Evolutionary conservation across 2,113 vertebrate genomes (phyloP).

Genomic region (Oncorhynchus mykiss): DNA sequence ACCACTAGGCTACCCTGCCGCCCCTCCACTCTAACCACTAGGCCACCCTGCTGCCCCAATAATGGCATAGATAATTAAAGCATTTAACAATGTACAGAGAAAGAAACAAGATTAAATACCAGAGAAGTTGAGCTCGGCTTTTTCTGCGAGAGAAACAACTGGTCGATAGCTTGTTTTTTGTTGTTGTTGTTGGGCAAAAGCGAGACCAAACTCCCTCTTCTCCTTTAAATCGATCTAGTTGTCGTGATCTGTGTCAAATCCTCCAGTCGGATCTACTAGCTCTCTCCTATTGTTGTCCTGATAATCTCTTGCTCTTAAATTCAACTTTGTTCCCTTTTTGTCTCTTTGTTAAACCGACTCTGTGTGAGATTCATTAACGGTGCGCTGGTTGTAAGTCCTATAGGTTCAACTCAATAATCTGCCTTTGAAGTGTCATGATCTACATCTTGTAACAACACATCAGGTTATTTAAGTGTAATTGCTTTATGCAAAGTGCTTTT

Average conservation of each 20-base stretch:
- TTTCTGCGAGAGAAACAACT: not conserved
- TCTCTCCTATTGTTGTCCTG: conserved; percentile 25
- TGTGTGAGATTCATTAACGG: conserved; percentile 30
- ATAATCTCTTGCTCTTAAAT: conserved; percentile 12
- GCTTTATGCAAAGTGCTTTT: conserved; percentile 1
- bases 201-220: not conserved
- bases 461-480: not conserved
- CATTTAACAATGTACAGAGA: not conserved
- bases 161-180: not conserved
- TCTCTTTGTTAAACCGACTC: conserved; percentile 16
- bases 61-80: no score
- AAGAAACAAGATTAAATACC: not conserved
- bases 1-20: no score
- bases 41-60: no score
- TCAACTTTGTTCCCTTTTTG: conserved; percentile 28
- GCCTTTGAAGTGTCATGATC: conserved; percentile 8
- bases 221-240: conserved; percentile 6
- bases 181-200: not conserved
- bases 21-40: no score
- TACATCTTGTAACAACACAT: not conserved
- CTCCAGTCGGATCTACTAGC: conserved; percentile 23
- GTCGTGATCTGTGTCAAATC: conserved; percentile 32
- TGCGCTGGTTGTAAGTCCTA: not conserved
- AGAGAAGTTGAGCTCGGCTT: not conserved
- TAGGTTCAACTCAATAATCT: not conserved